A percentile compares a stretch with the other conserved stretches of the same genome.
These are phyloP conservation scores for Paramuricea clavata DNA, from an alignment of 92 coral and sea anemone species.

Conservation along the genomic window DNA sequence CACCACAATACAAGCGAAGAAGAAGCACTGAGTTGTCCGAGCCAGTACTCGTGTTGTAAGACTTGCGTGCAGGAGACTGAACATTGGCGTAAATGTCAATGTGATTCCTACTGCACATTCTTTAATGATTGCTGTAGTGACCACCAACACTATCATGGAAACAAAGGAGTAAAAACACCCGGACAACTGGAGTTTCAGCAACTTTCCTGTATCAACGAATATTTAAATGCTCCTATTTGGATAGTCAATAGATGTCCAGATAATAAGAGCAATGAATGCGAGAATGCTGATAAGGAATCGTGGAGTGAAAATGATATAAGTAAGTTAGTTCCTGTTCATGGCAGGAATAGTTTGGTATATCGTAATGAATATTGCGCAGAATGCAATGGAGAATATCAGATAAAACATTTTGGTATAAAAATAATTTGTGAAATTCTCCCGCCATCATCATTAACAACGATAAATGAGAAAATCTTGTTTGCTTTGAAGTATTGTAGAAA, in stretches of 20 bases:
- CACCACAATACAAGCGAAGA: not conserved
- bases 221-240: not conserved
- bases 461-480: not conserved
- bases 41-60: not conserved
- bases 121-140: not conserved
- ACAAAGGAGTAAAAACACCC: not conserved
- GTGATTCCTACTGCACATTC: not conserved
- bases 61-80: not conserved
- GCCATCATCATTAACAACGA: not conserved
- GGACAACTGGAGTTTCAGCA: not conserved
- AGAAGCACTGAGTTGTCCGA: not conserved
- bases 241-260: not conserved
- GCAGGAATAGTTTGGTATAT: not conserved
- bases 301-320: not conserved
- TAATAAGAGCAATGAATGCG: not conserved
- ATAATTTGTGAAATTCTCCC: constrained; percentile 5
- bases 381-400: not conserved
- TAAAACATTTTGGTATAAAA: not conserved
- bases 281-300: not conserved
- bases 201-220: not conserved
- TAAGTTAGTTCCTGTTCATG: not conserved
- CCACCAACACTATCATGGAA: not conserved
- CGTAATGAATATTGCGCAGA: constrained; percentile 6
- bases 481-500: constrained; percentile 12
- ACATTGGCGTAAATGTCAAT: not conserved